Evolutionary conservation across 2,888 invertebrate genomes (phyloP), one percentile per base, ranked within the genome.

Genomic region (Thereva unica): DNA sequence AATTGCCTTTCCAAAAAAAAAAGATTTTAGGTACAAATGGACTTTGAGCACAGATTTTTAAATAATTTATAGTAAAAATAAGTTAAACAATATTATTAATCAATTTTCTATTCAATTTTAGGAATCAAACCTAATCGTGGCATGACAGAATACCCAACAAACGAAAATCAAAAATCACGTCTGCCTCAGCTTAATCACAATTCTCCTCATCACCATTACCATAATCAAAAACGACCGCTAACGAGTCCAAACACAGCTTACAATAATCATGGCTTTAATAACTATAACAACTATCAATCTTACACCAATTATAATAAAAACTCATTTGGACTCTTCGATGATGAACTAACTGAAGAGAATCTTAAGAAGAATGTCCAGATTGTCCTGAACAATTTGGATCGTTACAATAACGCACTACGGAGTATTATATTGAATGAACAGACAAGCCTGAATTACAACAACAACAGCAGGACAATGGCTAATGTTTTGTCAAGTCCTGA

Each of bases 61-160:
- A 23, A 23, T 2, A 2, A 23, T 23, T 23, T 23, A 23, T 23
- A 23, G 2, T 23, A 23, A 23, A 2, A 23, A 23, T 23, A 23
- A 23, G 10, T 34, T 4, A 5, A 53, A 9, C 38, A 53, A 37
- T 38, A 53, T 53, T 0, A 10, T 44, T 23, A 55, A 45, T 12
- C 4, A 23, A 4, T 10, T 10, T 50, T 34, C 47, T 67, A 57
- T 40, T 67, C 6, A 47, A 74, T 66, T 76, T 67, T 75, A 81
- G 81, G 79, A 77, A 73, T 75, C 72, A 77, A 79, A 77, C 74
- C 77, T 76, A 77, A 76, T 77, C 80, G 81, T 80, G 81, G 81
- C 76, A 81, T 81, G 81, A 81, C 81, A 77, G 80, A 81, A 78
- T 76, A 79, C 74, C 79, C 79, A 76, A 79, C 77, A 74, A 78